phyloP scores from a whole-genome alignment of 2,113 vertebrate genomes.

The Isurus oxyrinchus region DNA sequence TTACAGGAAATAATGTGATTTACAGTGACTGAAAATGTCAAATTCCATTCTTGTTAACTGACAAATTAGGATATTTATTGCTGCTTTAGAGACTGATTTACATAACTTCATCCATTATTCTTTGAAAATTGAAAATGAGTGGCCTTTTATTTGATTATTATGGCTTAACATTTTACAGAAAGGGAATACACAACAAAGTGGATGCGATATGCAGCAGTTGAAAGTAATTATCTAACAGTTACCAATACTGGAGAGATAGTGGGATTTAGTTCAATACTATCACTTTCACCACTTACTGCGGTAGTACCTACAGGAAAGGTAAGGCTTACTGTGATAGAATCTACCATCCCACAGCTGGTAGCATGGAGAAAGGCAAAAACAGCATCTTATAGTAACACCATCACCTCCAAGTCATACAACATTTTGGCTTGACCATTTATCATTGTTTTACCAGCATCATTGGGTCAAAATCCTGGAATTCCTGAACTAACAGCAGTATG shows the following conservation, averaged over 20 bases:
- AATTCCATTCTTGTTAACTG: neutral
- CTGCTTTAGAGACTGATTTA: neutral
- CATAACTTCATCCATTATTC: neutral
- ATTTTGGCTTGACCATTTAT: neutral
- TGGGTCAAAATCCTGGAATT: neutral
- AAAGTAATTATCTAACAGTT: neutral
- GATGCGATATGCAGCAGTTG: neutral
- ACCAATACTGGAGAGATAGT: neutral
- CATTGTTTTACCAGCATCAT: neutral
- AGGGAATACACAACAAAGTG: neutral
- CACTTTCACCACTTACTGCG: neutral
- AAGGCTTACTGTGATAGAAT: neutral
- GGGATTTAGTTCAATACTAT: neutral
- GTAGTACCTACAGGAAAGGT: neutral
- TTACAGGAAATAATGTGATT: neutral
- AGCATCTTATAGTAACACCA: neutral
- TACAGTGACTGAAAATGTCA: neutral
- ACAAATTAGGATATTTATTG: neutral
- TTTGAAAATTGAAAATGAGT: neutral
- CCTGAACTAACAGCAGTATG: neutral
- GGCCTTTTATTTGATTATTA: neutral
- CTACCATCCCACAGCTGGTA: neutral
- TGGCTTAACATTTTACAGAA: neutral
- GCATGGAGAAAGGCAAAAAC: neutral
- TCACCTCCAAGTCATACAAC: neutral